phyloP scores from a whole-genome alignment of 2,888 invertebrate species.

The Sinelater perroti region DNA sequence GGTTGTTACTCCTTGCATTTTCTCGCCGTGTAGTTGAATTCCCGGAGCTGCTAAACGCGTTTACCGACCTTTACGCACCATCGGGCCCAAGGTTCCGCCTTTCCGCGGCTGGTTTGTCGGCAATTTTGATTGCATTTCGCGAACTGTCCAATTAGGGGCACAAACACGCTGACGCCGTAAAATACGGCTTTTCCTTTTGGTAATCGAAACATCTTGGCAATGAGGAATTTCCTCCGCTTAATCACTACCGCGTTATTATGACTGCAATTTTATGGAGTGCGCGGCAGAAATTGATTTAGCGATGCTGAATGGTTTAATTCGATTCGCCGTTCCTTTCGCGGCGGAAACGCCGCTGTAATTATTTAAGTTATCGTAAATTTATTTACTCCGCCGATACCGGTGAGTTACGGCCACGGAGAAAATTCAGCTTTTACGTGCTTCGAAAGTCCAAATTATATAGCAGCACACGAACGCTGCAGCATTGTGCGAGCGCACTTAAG shows the following conservation, averaged over 20 bases:
- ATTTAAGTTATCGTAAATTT: no score
- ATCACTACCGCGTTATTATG: neutral
- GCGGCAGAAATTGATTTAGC: no score
- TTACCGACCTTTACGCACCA: constrained; percentile 18
- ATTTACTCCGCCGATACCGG: no score
- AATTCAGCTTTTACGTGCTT: no score
- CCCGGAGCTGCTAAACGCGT: constrained; percentile 14
- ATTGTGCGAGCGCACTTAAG: no score
- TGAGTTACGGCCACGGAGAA: no score
- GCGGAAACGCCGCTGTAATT: no score
- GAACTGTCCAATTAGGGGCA: constrained; percentile 20
- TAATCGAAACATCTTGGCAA: neutral
- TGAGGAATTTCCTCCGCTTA: constrained; percentile 6
- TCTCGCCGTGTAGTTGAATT: constrained; percentile 17
- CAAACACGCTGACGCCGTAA: neutral
- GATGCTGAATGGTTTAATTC: no score
- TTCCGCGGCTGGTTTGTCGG: constrained; percentile 9
- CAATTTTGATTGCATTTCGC: constrained; percentile 23
- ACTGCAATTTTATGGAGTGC: no score
- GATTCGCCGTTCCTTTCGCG: no score
- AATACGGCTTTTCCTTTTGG: constrained; percentile 5
- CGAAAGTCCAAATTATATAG: no score
- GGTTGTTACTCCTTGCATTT: constrained; percentile 11
- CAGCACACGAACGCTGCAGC: no score
- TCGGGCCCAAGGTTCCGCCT: constrained; percentile 19